Percentiles rank a stretch among this genome's conserved stretches.
Conservation (phyloP, 2,888 invertebrate genomes). For the Timandra comae region DNA sequence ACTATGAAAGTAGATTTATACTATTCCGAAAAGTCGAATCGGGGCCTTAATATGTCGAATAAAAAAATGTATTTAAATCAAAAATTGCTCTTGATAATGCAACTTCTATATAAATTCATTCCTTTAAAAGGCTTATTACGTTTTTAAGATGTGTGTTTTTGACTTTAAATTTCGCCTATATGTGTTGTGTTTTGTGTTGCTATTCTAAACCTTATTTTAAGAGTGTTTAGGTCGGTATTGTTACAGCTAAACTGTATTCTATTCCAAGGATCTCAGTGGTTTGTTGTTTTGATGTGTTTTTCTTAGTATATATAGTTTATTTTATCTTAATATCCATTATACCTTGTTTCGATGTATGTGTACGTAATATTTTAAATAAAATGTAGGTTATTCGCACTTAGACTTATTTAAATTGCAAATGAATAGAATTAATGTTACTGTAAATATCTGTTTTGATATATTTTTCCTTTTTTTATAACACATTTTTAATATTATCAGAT, state of each 20-base stretch:
- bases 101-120: constrained; percentile 38
- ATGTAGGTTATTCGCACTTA: constrained; percentile 4
- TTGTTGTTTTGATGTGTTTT: constrained; percentile 27
- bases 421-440: too few species aligned
- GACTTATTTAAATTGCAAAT: too few species aligned
- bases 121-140: constrained; percentile 42
- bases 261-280: constrained; percentile 45
- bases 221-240: constrained; percentile 13
- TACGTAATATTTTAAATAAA: constrained; percentile 7
- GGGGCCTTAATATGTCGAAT: too few species aligned
- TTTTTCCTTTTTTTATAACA: too few species aligned
- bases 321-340: constrained; percentile 11
- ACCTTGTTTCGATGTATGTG: constrained; percentile 9
- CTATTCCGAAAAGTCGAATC: too few species aligned
- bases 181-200: constrained; percentile 24
- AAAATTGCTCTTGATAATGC: constrained; percentile 25
- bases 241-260: constrained; percentile 15
- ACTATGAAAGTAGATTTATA: too few species aligned
- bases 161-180: constrained; percentile 18
- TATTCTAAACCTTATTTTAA: constrained; percentile 18
- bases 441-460: too few species aligned
- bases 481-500: too few species aligned
- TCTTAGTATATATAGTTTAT: constrained; percentile 15
- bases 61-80: constrained; percentile 23
- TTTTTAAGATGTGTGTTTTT: constrained; percentile 8